Evolutionary conservation across 2,888 invertebrate species (phyloP).

Genomic region (Slavum lentiscoides): DNA sequence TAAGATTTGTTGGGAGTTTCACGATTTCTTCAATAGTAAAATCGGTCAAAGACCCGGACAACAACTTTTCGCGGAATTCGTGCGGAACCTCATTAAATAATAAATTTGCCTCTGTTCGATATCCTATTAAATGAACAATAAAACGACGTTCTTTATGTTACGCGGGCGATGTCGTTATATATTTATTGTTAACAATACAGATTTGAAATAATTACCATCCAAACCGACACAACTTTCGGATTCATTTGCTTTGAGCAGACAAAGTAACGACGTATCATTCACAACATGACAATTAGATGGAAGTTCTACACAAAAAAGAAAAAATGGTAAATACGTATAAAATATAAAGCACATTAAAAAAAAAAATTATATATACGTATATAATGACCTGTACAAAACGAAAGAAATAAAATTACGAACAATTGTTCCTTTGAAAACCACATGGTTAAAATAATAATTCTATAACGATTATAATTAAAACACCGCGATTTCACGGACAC

Average conservation of each 20-base stretch:
- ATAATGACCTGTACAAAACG: conserved; percentile 3
- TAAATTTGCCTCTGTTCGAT: conserved; percentile 1
- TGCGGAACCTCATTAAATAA: conserved; percentile 17
- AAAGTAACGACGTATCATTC: conserved; percentile 10
- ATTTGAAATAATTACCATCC: conserved; percentile 4
- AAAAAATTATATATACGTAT: no score
- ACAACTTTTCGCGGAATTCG: not conserved
- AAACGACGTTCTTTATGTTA: not conserved
- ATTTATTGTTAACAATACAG: no score
- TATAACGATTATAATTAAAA: no score
- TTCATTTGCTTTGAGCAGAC: conserved; percentile 2
- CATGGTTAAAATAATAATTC: conserved; percentile 9
- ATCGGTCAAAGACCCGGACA: conserved; percentile 6
- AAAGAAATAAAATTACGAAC: conserved; percentile 3
- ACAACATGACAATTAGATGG: not conserved
- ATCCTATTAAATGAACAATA: not conserved
- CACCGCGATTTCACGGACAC: no score
- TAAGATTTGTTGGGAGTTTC: conserved; percentile 7
- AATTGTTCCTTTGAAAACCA: conserved; percentile 12
- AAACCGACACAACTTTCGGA: conserved; percentile 8
- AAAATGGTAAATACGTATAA: not conserved
- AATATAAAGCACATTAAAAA: not conserved
- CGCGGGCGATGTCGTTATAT: not conserved
- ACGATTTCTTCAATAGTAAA: conserved; percentile 29
- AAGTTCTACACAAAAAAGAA: not conserved